Conservation (phyloP, 53 echinoderm and acorn worm genomes). For the Mesocentrotus franciscanus region DNA sequence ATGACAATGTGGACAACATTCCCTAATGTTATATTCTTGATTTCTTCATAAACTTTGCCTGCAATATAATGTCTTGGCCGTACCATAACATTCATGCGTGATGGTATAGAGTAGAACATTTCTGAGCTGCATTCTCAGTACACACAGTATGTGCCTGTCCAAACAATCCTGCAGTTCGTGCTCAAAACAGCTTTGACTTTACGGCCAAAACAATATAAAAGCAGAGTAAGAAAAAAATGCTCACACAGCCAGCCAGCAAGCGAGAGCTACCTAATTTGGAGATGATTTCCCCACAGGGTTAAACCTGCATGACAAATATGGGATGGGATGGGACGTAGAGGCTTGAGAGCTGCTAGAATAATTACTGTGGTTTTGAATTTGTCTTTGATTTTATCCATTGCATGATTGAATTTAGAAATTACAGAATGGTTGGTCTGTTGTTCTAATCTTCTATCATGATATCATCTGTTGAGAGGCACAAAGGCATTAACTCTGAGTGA, state of each 20-base stretch:
- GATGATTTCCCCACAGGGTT: slow-evolving; percentile 39
- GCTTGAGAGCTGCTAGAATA: background rate
- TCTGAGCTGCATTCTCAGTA: background rate
- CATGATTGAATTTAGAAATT: slow-evolving; percentile 47
- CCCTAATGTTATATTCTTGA: background rate
- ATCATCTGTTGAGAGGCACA: too few relatives aligned
- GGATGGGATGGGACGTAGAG: slow-evolving; percentile 4
- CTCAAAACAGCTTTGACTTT: slow-evolving; percentile 4
- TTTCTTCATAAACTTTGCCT: background rate
- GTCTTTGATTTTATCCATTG: background rate
- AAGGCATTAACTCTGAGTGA: too few relatives aligned
- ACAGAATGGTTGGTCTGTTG: background rate
- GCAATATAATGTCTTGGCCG: background rate
- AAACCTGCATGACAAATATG: slow-evolving; percentile 43
- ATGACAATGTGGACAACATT: background rate
- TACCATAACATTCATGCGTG: background rate
- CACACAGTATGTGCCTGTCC: slow-evolving; percentile 30
- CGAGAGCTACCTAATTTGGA: slow-evolving; percentile 51
- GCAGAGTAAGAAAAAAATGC: background rate
- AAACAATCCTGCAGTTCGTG: slow-evolving; percentile 24
- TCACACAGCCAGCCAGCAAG: background rate
- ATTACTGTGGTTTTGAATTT: background rate
- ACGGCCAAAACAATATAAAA: background rate
- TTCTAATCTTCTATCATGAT: background rate
- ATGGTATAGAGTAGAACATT: background rate